Base-by-base conservation (phyloP, 2,113 vertebrate genomes). In the Puntigrus tetrazona region DNA sequence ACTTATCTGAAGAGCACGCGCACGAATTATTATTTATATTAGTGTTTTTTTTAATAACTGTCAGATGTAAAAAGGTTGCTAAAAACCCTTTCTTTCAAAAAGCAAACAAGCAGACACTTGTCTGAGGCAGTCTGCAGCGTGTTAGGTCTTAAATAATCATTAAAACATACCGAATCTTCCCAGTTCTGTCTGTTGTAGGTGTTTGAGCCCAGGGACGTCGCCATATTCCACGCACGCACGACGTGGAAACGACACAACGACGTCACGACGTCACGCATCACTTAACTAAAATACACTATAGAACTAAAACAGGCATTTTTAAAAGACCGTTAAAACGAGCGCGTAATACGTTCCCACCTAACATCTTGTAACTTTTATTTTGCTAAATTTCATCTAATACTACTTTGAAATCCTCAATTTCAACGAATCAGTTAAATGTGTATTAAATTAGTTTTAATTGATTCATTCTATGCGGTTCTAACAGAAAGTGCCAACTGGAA, bases 141-240 rank as follows among this genome's bases (percentile, higher is more conserved):
- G 27, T 65, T 16, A 34, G 1, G 7, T 34, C 7, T 20, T 34
- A 3, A 0, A 34, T 8, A 67, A 3, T 63, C 1, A 63, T 63
- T 4, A 67, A 85, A 50, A 89, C 94, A 6, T 93, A 98, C 98
- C 95, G 97, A 97, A 87, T 99, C 98, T 91, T 98, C 97, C 97
- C 98, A 98, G 89, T 99, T 98, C 92, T 99, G 98, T 91, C 98
- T 96, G 91, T 99, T 99, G 89, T 99, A 99, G 0, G 97, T 98
- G 92, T 99, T 99, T 43, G 97, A 96, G 36, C 97, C 97, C 63
- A 99, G 92, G 36, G 98, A 99, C 43, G 97, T 99, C 92, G 97
- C 97, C 98, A 99, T 99, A 92, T 47, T 95, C 94, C 4, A 36
- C 10, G 8, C 43, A 20, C n/a, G 20, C 38, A 74, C n/a, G 36